A percentile compares a stretch with the other conserved stretches of the same genome.
phyloP scores from a whole-genome alignment of 1,140 invertebrate genomes.

The Trachelipus rathkii region DNA sequence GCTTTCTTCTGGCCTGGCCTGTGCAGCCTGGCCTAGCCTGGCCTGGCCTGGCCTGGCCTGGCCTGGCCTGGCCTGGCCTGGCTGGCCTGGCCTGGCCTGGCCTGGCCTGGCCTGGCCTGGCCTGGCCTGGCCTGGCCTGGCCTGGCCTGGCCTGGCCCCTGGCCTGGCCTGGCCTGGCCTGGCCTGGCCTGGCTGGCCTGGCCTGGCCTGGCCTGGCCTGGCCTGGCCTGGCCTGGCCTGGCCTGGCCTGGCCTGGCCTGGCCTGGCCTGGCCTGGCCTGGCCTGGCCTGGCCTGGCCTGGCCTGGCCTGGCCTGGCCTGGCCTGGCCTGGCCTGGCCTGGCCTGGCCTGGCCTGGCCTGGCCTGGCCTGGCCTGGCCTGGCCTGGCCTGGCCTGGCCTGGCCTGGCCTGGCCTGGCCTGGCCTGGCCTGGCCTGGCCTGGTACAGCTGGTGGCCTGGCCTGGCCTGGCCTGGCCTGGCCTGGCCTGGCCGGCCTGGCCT shows the following conservation, averaged over 20 bases:
- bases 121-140: slow-evolving; percentile 18
- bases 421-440: slow-evolving; percentile 20
- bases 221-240: slow-evolving; percentile 16
- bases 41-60: slow-evolving; percentile 25
- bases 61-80: too few species aligned
- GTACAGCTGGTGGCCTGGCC: slow-evolving; percentile 13
- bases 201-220: slow-evolving; percentile 21
- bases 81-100: slow-evolving; percentile 20
- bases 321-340: slow-evolving; percentile 18
- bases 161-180: too few species aligned
- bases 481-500: too few species aligned
- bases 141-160: too few species aligned
- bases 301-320: slow-evolving; percentile 18
- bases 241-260: slow-evolving; percentile 20
- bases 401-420: slow-evolving; percentile 2
- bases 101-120: slow-evolving; percentile 18
- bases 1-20: background rate
- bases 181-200: too few species aligned
- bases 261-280: slow-evolving; percentile 19
- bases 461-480: slow-evolving; percentile 11
- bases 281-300: slow-evolving; percentile 18
- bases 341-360: slow-evolving; percentile 19
- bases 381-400: slow-evolving; percentile 21
- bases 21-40: slow-evolving; percentile 12
- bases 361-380: slow-evolving; percentile 21